These are phyloP conservation scores for Pelmatolapia mariae DNA, from an alignment of 2,113 vertebrate species.

Conservation along the genomic window DNA sequence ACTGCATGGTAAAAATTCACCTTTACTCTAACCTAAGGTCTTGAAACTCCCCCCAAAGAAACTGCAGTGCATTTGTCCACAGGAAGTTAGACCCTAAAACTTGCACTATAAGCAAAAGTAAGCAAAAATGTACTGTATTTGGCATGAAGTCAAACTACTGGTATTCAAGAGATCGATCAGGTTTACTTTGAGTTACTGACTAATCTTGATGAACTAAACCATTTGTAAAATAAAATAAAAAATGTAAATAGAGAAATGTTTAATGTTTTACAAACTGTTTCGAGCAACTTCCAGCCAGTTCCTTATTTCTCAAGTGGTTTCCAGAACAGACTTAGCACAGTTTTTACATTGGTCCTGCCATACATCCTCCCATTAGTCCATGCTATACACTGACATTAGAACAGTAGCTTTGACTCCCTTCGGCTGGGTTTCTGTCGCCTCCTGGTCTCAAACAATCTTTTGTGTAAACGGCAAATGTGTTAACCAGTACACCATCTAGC, in stretches of 20 bases:
- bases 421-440: background rate
- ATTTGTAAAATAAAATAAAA: background rate
- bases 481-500: background rate
- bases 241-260: background rate
- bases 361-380: background rate
- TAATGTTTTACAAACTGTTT: background rate
- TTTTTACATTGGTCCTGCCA: background rate
- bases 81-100: background rate
- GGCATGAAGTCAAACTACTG: background rate
- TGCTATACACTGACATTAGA: background rate
- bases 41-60: background rate
- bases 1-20: background rate
- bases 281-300: background rate
- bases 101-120: background rate
- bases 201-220: background rate
- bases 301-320: background rate
- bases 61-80: background rate
- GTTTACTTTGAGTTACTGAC: background rate
- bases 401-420: background rate
- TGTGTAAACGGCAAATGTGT: background rate
- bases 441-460: background rate
- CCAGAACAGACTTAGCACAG: background rate
- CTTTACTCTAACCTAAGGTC: background rate
- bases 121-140: background rate
- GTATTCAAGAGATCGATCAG: conserved; percentile 9